Percentiles rank a stretch among this genome's conserved stretches.
phyloP scores from a whole-genome alignment of 2,797 vertebrate genomes.

The Melanotaenia pygmaea region DNA sequence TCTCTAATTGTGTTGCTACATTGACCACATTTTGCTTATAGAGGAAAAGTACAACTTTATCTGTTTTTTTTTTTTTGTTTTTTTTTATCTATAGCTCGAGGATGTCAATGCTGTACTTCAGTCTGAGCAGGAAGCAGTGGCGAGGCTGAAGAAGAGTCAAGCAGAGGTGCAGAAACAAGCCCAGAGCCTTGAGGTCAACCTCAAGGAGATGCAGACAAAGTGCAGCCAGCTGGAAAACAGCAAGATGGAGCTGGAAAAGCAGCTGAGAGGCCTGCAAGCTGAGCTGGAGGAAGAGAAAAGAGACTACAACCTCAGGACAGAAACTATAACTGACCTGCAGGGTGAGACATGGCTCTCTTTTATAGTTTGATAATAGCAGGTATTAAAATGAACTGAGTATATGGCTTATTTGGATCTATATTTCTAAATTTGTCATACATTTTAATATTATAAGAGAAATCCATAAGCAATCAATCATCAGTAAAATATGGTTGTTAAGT shows the following conservation, averaged over 20 bases:
- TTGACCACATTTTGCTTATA: conserved; percentile 3
- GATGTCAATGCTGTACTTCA: conserved; percentile 87
- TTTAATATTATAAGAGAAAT: not conserved
- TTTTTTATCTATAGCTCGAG: conserved; percentile 84
- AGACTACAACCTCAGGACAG: conserved; percentile 85
- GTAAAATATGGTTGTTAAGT: not conserved
- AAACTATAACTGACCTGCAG: conserved; percentile 92
- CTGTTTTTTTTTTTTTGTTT: not conserved
- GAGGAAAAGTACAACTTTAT: conserved; percentile 8
- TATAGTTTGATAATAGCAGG: not conserved
- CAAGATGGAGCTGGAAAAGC: conserved; percentile 91
- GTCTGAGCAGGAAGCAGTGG: conserved; percentile 88
- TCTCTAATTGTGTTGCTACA: not conserved
- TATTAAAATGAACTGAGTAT: not conserved
- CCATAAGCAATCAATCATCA: not conserved
- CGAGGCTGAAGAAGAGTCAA: conserved; percentile 90
- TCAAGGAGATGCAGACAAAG: conserved; percentile 90
- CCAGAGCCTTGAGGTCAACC: conserved; percentile 90
- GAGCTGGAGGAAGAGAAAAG: conserved; percentile 91
- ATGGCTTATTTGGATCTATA: too few species aligned
- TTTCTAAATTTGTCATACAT: not conserved
- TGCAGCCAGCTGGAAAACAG: conserved; percentile 88
- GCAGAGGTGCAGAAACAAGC: conserved; percentile 91
- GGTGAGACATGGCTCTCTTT: conserved; percentile 78
- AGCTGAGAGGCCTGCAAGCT: conserved; percentile 88